These are phyloP conservation scores for Trogon melanurus DNA, from an alignment of 2,113 vertebrate genomes.

Conservation along the genomic window DNA sequence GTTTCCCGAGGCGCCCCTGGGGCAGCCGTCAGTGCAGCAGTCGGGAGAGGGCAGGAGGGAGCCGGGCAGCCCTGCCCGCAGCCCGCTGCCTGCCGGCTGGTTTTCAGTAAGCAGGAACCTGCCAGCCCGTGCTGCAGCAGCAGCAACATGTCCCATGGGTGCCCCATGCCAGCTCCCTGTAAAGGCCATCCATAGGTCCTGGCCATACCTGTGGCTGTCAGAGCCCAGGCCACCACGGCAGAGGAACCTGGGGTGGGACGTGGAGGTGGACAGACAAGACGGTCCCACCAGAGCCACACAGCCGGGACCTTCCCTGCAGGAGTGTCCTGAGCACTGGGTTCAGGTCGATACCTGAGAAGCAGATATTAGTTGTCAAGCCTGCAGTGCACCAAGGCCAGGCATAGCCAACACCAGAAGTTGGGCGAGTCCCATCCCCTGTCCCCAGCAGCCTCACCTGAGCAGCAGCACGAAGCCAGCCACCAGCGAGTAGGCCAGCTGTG, in stretches of 20 bases:
- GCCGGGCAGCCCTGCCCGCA: neutral
- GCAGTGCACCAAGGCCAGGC: neutral
- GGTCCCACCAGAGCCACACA: neutral
- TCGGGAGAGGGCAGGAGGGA: neutral
- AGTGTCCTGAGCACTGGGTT: neutral
- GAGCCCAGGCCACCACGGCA: constrained; percentile 67
- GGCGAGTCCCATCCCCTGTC: neutral
- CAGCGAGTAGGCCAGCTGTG: constrained; percentile 86
- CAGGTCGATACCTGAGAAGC: constrained; percentile 74
- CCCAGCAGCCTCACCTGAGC: constrained; percentile 78
- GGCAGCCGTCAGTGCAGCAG: neutral
- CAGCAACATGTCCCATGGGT: accelerated
- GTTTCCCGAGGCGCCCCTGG: accelerated
- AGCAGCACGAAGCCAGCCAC: constrained; percentile 88
- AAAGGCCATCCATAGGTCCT: neutral
- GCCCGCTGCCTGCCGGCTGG: neutral
- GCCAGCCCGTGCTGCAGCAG: neutral
- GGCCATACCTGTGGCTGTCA: neutral
- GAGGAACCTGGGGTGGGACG: constrained; percentile 68
- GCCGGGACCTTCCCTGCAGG: neutral
- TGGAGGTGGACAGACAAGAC: constrained; percentile 61
- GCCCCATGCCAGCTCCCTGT: accelerated
- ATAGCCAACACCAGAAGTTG: neutral
- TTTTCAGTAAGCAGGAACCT: neutral
- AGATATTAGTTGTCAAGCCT: neutral